Base-by-base conservation (phyloP, 2,797 vertebrate species). In the Linurgus olivaceus region DNA sequence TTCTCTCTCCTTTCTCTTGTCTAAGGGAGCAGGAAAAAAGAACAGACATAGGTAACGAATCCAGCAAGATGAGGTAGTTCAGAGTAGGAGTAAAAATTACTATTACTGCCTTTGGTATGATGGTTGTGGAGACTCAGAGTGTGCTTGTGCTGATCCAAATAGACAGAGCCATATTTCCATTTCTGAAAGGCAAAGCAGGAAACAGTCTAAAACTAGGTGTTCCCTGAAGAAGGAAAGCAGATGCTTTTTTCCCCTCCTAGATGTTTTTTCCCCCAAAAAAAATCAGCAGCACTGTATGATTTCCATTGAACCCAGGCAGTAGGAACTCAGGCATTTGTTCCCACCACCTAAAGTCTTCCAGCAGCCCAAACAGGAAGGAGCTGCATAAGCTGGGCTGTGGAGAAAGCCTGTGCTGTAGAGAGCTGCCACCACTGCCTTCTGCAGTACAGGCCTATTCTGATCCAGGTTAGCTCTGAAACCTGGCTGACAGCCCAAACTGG, bases 251-350 rank as follows among this genome's bases (percentile, higher is more conserved):
- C 6, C 12, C 4, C 17, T 40, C 35, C 61, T 54, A 29, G 18
- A 18, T 57, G 3, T 24, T n/a, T 17, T 73, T 33, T 9, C 2
- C 9, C 21, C 4, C 1, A 5, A 12, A 78, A 33, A 66, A 72
- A 83, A 65, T 57, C 28, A 19, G 29, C 10, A 40, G 6, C 31
- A 9, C 2, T 0, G 0, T 33, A 13, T 4, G 6, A 40, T 72
- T 90, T 65, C n/a, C 5, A 47, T 6, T 47, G 51, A 31, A 23
- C 10, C 31, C 1, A 3, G 38, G 50, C 48, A 28, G 23, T 2
- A 33, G 21, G 31, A 82, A 13, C 14, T 89, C 2, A 1, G n/a
- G n/a, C 9, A 7, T 54, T 65, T 24, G 2, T 15, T 71, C 17
- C n/a, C 51, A 77, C 65, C 61, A 71, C 17, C 16, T 29, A 6